These are phyloP conservation scores for Phrynocephalus guinanensis DNA, from an alignment of 2,797 vertebrate genomes.

Conservation along the genomic window DNA sequence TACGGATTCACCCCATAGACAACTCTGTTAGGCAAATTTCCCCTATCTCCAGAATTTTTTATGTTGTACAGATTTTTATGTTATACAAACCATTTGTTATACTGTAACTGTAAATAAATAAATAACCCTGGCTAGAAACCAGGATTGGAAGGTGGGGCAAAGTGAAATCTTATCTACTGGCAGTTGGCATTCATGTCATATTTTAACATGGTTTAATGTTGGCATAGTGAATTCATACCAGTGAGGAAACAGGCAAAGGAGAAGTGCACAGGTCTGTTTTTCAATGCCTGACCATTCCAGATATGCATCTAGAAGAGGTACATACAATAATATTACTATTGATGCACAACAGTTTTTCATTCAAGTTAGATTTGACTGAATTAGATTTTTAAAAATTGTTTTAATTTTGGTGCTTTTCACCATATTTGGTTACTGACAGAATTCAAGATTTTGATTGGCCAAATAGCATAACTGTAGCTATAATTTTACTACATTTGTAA, in stretches of 20 bases:
- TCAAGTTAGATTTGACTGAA: neutral
- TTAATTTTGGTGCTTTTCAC: neutral
- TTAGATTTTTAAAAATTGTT: neutral
- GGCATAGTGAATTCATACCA: neutral
- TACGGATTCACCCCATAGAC: no score
- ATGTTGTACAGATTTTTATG: no score
- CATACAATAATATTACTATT: neutral
- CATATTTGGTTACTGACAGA: neutral
- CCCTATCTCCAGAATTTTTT: no score
- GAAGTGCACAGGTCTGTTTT: neutral
- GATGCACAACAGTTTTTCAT: neutral
- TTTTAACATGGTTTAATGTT: neutral
- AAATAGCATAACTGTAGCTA: neutral
- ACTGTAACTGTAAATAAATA: neutral
- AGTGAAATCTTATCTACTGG: neutral
- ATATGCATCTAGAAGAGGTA: neutral
- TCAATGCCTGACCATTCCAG: neutral
- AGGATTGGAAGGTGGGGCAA: neutral
- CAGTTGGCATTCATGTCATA: neutral
- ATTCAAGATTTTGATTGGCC: constrained; percentile 7
- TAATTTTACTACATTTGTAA: neutral
- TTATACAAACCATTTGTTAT: no score
- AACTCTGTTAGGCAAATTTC: no score
- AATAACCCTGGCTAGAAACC: neutral
- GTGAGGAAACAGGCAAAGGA: neutral